phyloP scores from a whole-genome alignment of 2,797 vertebrate genomes.

The Aulostomus chinensis region DNA sequence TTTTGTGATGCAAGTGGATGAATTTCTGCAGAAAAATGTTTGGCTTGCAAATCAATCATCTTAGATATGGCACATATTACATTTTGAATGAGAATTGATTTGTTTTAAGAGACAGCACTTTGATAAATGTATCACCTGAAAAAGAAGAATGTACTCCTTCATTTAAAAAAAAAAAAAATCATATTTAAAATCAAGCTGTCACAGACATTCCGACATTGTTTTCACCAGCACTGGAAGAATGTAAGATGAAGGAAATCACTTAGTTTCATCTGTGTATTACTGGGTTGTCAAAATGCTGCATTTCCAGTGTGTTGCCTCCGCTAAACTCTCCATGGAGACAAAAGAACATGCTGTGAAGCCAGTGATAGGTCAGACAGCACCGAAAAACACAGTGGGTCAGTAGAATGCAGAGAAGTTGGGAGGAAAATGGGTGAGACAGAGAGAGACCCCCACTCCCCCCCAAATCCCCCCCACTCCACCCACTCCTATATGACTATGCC shows the following conservation, averaged over 20 bases:
- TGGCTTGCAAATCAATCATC: constrained; percentile 23
- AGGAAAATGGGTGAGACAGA: constrained; percentile 29
- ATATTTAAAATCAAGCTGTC: constrained; percentile 43
- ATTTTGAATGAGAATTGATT: constrained; percentile 42
- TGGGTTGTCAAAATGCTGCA: constrained; percentile 13
- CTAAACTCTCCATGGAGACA: constrained; percentile 9
- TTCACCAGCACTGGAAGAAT: constrained; percentile 1
- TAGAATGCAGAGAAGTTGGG: constrained; percentile 16
- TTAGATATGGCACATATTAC: constrained; percentile 11
- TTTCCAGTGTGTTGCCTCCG: constrained; percentile 15
- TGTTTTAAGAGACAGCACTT: constrained; percentile 22
- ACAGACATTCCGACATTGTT: constrained; percentile 24
- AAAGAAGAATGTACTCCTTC: constrained; percentile 22
- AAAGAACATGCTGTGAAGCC: constrained; percentile 11
- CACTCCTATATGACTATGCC: constrained; percentile 51
- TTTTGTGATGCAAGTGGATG: background rate
- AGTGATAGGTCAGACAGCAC: constrained; percentile 30
- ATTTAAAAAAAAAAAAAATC: too few relatives aligned
- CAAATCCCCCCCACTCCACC: too few relatives aligned
- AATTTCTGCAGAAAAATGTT: background rate
- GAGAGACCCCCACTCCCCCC: too few relatives aligned
- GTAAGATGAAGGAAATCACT: constrained; percentile 6
- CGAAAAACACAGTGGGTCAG: constrained; percentile 19
- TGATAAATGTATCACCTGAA: constrained; percentile 53
- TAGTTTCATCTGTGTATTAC: constrained; percentile 18